Evolutionary conservation across 2,888 invertebrate species (phyloP).

Genomic region (Drosophila neoperkinsi): DNA sequence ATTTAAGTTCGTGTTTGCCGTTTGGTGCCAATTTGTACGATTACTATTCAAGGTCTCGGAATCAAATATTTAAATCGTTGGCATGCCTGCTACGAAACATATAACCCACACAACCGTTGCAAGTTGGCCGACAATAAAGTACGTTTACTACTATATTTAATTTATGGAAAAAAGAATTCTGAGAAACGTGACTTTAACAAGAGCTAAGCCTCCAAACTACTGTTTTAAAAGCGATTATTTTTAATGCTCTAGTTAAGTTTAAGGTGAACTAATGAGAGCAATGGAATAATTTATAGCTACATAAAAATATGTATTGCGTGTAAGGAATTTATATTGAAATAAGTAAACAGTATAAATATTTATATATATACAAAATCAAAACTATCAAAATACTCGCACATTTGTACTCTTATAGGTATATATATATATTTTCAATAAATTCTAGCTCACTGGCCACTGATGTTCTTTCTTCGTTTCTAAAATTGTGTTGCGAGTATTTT

Average conservation of each 20-base stretch:
- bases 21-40: slow-evolving; percentile 16
- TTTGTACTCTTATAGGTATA: neutral
- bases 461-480: too few species aligned
- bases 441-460: too few species aligned
- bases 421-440: neutral
- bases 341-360: neutral
- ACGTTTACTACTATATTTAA: slow-evolving; percentile 1
- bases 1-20: neutral
- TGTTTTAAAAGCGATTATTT: neutral
- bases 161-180: neutral
- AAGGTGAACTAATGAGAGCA: neutral
- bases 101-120: slow-evolving; percentile 20
- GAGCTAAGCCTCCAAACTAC: too few species aligned
- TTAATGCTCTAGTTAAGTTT: neutral
- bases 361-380: neutral
- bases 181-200: too few species aligned
- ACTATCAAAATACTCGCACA: neutral
- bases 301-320: neutral
- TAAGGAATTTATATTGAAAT: neutral
- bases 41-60: slow-evolving; percentile 23
- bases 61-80: slow-evolving; percentile 12
- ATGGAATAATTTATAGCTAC: neutral
- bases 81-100: neutral
- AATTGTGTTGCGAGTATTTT: too few species aligned
- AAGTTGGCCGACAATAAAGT: slow-evolving; percentile 17